phyloP scores from a whole-genome alignment of 2,113 vertebrate genomes.

The Cyanoliseus patagonus region DNA sequence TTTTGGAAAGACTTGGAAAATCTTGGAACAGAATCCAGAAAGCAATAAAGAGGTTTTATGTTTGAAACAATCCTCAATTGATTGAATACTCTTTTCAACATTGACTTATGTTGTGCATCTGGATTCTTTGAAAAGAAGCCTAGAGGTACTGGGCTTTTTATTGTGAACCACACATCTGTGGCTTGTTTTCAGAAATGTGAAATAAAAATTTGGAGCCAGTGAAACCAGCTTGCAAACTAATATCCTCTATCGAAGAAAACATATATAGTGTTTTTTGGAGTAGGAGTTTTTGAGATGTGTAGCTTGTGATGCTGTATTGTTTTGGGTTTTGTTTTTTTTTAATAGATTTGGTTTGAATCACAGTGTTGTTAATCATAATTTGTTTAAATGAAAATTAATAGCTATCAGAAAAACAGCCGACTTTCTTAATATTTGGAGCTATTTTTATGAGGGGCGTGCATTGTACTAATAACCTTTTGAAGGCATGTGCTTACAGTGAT shows the following conservation, averaged over 20 bases:
- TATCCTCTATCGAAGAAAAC: neutral
- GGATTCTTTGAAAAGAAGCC: neutral
- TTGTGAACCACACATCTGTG: neutral
- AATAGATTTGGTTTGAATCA: neutral
- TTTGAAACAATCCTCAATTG: neutral
- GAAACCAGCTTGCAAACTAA: neutral
- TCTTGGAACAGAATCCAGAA: neutral
- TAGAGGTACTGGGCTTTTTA: neutral
- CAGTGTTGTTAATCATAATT: neutral
- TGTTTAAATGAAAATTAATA: neutral
- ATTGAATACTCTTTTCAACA: neutral
- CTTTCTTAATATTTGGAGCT: neutral
- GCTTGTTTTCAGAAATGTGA: neutral
- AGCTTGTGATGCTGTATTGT: neutral
- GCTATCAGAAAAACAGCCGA: neutral
- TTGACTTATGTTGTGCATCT: neutral
- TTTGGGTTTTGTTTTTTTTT: neutral
- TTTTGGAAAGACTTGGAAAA: neutral
- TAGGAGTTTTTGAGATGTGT: neutral
- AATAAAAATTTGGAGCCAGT: neutral
- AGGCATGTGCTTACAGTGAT: neutral
- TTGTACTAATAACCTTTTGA: neutral
- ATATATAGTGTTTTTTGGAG: neutral
- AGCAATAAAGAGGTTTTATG: neutral
- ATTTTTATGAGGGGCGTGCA: neutral